These are phyloP conservation scores for Papio anubis DNA, from an alignment of 2,113 vertebrate genomes.

Conservation along the genomic window DNA sequence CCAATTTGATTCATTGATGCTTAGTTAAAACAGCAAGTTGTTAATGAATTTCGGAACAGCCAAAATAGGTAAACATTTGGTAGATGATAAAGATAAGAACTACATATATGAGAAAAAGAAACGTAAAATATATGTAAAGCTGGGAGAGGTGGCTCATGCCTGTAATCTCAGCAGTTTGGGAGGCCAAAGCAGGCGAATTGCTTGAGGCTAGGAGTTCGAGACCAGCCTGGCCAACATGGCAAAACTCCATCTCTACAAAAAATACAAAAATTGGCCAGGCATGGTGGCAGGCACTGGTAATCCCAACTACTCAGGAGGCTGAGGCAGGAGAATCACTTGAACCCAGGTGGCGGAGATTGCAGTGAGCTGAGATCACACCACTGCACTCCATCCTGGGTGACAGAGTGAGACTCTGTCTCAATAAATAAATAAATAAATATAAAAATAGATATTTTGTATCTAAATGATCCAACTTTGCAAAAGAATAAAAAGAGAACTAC, in stretches of 20 bases:
- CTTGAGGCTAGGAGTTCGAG: neutral
- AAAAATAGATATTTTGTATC: neutral
- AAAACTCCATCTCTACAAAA: neutral
- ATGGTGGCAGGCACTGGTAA: neutral
- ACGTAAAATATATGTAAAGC: neutral
- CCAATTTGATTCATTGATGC: neutral
- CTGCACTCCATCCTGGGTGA: neutral
- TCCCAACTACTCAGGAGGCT: neutral
- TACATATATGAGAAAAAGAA: neutral
- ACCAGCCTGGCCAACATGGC: neutral
- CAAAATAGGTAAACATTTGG: slow-evolving; percentile 35
- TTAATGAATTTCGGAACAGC: slow-evolving; percentile 38
- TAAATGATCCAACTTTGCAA: neutral
- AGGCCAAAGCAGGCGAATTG: neutral
- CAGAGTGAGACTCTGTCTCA: neutral
- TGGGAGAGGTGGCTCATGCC: neutral
- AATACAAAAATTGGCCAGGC: neutral
- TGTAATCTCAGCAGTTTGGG: neutral
- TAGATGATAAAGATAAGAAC: neutral
- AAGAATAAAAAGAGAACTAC: slow-evolving; percentile 39
- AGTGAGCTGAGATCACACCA: neutral
- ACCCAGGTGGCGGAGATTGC: neutral
- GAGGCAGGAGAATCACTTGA: neutral
- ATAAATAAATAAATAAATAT: neutral
- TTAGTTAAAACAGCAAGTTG: slow-evolving; percentile 1